A percentile compares a stretch with the other conserved stretches of the same genome.
Evolutionary conservation across 2,888 invertebrate genomes (phyloP).

Genomic region (Oscheius myriophilus): DNA sequence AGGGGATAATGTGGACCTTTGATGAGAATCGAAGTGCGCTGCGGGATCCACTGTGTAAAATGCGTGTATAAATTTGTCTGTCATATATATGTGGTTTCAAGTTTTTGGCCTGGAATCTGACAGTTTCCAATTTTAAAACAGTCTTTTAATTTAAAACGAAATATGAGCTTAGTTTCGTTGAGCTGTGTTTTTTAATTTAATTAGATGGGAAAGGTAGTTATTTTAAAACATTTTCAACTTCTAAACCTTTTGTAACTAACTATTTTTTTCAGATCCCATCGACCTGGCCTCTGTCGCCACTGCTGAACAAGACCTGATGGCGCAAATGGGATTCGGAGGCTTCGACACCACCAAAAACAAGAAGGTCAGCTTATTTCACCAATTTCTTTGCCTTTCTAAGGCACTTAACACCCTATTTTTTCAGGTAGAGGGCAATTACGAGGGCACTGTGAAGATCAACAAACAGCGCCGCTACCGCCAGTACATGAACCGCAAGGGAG

Average conservation of each 20-base stretch:
- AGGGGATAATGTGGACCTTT: too few species aligned
- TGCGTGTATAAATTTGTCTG: too few species aligned
- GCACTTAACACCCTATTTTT: conserved; percentile 15
- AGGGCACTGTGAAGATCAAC: conserved; percentile 93
- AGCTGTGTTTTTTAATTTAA: too few species aligned
- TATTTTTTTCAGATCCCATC: conserved; percentile 29
- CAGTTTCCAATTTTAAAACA: too few species aligned
- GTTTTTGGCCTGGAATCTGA: too few species aligned
- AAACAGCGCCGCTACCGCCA: conserved; percentile 95
- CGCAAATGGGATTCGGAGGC: conserved; percentile 91
- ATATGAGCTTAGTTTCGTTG: too few species aligned
- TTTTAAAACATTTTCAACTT: neutral
- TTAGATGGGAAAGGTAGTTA: too few species aligned
- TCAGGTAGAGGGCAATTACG: conserved; percentile 87
- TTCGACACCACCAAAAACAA: conserved; percentile 88
- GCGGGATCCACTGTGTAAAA: too few species aligned
- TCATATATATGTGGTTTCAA: too few species aligned
- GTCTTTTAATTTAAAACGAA: too few species aligned
- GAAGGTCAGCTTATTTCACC: too few species aligned
- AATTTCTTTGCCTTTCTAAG: neutral
- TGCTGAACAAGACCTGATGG: conserved; percentile 64
- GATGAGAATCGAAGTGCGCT: too few species aligned
- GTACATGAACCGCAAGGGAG: conserved; percentile 99
- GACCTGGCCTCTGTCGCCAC: conserved; percentile 34
- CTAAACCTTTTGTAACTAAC: neutral